Conservation (phyloP, 2,888 invertebrate species). For the Lucinisca nassula region DNA sequence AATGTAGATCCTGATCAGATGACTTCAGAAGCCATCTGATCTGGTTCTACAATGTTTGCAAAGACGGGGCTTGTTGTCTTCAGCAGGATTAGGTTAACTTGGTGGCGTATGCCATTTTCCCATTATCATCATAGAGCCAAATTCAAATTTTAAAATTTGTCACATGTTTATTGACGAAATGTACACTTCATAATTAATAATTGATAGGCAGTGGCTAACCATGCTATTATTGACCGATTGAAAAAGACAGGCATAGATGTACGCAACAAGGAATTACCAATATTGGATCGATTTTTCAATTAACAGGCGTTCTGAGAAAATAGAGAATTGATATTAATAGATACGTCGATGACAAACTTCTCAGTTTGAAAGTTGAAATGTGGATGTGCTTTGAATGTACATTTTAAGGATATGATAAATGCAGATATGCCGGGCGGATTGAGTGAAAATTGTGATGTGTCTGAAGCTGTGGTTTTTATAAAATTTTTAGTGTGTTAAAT, state of each 20-base stretch:
- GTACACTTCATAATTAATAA: not conserved
- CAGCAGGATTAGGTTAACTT: too few species aligned
- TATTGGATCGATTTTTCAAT: not conserved
- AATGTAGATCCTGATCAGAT: too few species aligned
- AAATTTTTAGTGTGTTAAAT: too few species aligned
- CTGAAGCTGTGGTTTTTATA: too few species aligned
- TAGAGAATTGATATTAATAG: constrained; percentile 4
- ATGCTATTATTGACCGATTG: not conserved
- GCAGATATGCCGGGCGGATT: not conserved
- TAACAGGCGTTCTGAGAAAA: not conserved
- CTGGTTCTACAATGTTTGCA: too few species aligned
- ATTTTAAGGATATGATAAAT: not conserved
- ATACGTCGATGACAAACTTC: not conserved
- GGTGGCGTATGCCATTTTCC: too few species aligned
- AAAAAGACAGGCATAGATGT: not conserved
- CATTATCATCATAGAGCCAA: too few species aligned
- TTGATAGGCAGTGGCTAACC: not conserved
- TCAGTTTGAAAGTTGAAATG: not conserved
- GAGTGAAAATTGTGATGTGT: not conserved
- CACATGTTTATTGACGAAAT: not conserved
- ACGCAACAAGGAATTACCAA: not conserved
- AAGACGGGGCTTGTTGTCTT: too few species aligned
- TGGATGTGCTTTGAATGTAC: not conserved
- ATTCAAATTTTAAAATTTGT: not conserved
- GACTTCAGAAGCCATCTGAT: too few species aligned